Evolutionary conservation across 2,113 vertebrate species (phyloP), one percentile per base, ranked within the genome.

Genomic region (Triplophysa rosa): DNA sequence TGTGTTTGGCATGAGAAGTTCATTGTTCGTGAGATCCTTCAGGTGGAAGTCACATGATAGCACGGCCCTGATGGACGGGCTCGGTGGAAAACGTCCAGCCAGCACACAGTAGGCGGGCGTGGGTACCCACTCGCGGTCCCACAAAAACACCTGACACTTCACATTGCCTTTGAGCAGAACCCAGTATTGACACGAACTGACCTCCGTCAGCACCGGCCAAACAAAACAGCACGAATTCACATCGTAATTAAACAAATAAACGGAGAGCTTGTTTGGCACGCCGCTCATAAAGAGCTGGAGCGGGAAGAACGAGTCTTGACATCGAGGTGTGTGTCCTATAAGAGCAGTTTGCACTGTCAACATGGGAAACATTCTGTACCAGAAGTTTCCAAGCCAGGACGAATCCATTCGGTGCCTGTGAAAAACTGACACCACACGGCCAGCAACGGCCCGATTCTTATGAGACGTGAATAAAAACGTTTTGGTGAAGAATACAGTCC

Each of bases 381-480:
- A 82, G 83, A 33, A 87, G 88, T 82, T 90, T 89, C 77, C 70
- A 87, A 88, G 92, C 93, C 94, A 95, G 93, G 90, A 93, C 92
- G 94, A 89, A 94, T 89, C 91, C 90, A 87, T 91, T 83, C 89
- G 88, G 91, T 90, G 91, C 89, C 90, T 92, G 89, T 92, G 83
- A 93, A 93, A 56, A 89, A 89, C 84, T 92, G 92, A 90, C 87
- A 89, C 83, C 85, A 82, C 87, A 87, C 86, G 33, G 33, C 33
- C 5, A 37, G 33, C 86, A 87, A 88, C 86, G 83, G 91, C 68
- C 91, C 94, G 90, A 93, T 93, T 86, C 91, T 94, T 94, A 95
- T 96, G 94, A 94, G 92, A 91, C 93, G 91, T 92, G 88, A 93
- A 94, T 93, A 93, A 94, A 91, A 94, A 95, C 93, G 91, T 94